A percentile compares a stretch with the other conserved stretches of the same genome.
These are phyloP conservation scores for Sminthurides bifidus DNA, from an alignment of 1,140 invertebrate genomes.

Conservation along the genomic window DNA sequence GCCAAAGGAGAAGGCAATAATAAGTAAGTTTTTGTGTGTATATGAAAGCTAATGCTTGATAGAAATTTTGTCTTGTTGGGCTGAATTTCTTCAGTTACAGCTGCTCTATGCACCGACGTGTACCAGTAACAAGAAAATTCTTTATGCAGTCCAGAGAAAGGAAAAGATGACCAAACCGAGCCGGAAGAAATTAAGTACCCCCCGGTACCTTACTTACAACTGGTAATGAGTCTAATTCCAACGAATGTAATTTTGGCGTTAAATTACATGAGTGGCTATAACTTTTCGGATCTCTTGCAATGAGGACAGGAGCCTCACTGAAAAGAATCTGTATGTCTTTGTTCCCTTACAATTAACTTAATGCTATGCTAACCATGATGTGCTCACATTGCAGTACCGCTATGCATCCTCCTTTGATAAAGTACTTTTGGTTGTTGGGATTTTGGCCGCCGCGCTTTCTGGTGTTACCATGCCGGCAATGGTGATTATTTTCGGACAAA, in stretches of 20 bases:
- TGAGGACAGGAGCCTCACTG: background rate
- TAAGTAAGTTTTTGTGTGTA: too few relatives aligned
- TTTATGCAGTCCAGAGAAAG: background rate
- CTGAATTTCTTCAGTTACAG: too few relatives aligned
- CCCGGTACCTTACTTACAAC: conserved; percentile 9
- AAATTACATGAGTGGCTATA: background rate
- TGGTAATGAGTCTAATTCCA: conserved; percentile 5
- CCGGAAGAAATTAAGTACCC: too few relatives aligned
- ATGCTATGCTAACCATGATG: too few relatives aligned
- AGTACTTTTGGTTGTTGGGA: conserved; percentile 7
- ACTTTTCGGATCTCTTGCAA: background rate
- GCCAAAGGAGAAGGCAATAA: too few relatives aligned
- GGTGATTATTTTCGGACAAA: conserved; percentile 21
- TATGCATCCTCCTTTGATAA: conserved; percentile 14
- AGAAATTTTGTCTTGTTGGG: too few relatives aligned
- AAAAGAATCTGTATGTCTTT: background rate
- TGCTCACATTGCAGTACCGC: conserved; percentile 13
- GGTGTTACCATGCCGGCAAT: conserved; percentile 17
- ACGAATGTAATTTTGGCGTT: background rate
- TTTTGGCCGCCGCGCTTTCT: conserved; percentile 3
- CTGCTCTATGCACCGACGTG: too few relatives aligned
- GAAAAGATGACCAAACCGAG: background rate
- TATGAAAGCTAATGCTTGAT: too few relatives aligned
- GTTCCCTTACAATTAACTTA: background rate
- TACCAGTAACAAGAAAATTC: too few relatives aligned